Conservation (phyloP, 2,888 invertebrate species). For the Stomorhina lunata region DNA sequence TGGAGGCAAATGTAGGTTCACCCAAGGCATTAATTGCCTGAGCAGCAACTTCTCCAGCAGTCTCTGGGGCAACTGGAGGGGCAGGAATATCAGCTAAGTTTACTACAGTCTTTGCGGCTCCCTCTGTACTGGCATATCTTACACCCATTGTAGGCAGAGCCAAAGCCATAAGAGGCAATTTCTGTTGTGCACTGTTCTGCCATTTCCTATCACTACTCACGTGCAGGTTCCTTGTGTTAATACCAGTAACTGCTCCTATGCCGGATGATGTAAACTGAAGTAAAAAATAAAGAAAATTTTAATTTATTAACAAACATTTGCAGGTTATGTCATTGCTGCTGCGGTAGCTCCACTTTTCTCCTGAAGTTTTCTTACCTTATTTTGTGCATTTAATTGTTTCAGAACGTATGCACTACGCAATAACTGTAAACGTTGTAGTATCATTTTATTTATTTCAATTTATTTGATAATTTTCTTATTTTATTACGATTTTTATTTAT, state of each 20-base stretch:
- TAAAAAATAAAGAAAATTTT: background rate
- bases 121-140: constrained; percentile 73
- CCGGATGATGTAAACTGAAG: constrained; percentile 61
- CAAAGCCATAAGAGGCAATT: constrained; percentile 44
- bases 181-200: background rate
- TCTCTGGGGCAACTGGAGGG: constrained; percentile 71
- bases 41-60: constrained; percentile 46
- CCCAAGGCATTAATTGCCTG: constrained; percentile 78
- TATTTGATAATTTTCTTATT: constrained; percentile 62
- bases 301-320: constrained; percentile 64
- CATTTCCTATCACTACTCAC: constrained; percentile 36
- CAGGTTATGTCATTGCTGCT: constrained; percentile 75
- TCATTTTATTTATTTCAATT: constrained; percentile 68
- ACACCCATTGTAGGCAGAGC: constrained; percentile 54
- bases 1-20: constrained; percentile 88
- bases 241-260: background rate
- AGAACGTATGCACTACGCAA: constrained; percentile 68
- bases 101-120: constrained; percentile 65
- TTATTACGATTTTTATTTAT: constrained; percentile 44
- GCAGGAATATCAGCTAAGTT: constrained; percentile 75
- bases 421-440: constrained; percentile 71
- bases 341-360: background rate
- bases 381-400: constrained; percentile 56
- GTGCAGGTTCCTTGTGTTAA: constrained; percentile 71
- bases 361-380: constrained; percentile 69